phyloP scores from a whole-genome alignment of 2,888 invertebrate genomes.

The Mimumesa dahlbomi region DNA sequence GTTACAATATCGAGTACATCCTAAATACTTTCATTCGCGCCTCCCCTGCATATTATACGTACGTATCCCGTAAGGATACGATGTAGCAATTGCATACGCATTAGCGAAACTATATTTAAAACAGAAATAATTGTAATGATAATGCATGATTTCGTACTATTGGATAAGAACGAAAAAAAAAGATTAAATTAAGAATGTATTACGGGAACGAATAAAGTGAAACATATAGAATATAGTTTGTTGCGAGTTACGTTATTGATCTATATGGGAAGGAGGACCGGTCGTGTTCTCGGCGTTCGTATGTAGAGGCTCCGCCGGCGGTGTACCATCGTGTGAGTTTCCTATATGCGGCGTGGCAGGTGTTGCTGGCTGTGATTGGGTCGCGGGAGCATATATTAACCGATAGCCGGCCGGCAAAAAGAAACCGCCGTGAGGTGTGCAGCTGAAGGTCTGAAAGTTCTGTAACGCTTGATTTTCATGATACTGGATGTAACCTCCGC shows the following conservation, averaged over 20 bases:
- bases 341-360: conserved; percentile 76
- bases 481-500: conserved; percentile 67
- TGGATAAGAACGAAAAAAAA: conserved; percentile 41
- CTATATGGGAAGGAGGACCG: conserved; percentile 49
- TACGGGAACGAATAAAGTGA: conserved; percentile 52
- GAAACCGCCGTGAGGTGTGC: conserved; percentile 76
- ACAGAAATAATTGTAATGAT: conserved; percentile 51
- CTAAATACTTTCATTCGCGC: conserved; percentile 57
- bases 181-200: conserved; percentile 58
- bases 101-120: conserved; percentile 54
- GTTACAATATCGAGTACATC: conserved; percentile 47
- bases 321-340: conserved; percentile 76
- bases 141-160: conserved; percentile 44
- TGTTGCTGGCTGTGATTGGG: conserved; percentile 76
- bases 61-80: conserved; percentile 32
- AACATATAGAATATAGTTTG: conserved; percentile 51
- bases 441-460: conserved; percentile 75
- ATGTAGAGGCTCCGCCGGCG: conserved; percentile 71
- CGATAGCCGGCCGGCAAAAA: conserved; percentile 77
- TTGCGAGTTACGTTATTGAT: conserved; percentile 61
- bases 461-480: conserved; percentile 70
- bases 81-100: conserved; percentile 39
- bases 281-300: conserved; percentile 43
- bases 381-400: conserved; percentile 75
- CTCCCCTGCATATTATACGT: conserved; percentile 30